phyloP scores from a whole-genome alignment of 2,797 vertebrate species.

The Psittacula echo region DNA sequence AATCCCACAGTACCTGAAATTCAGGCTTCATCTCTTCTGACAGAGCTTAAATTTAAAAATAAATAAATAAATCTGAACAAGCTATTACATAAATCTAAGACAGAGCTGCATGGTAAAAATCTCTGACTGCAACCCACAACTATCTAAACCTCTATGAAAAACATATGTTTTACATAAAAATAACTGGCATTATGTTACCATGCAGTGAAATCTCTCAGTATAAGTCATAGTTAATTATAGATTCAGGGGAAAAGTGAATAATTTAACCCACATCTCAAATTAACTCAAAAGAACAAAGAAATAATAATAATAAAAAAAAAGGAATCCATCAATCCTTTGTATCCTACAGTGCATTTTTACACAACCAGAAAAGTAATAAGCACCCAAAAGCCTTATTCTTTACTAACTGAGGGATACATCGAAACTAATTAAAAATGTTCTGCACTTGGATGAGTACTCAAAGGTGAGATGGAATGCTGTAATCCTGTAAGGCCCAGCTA shows the following conservation, averaged over 20 bases:
- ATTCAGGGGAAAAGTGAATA: conserved; percentile 27
- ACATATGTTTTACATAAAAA: conserved; percentile 62
- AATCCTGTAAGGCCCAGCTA: background rate
- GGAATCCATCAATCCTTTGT: background rate
- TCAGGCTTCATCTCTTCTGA: conserved; percentile 2
- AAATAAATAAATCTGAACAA: background rate
- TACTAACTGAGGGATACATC: background rate
- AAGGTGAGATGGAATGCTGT: background rate
- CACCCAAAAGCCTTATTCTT: background rate
- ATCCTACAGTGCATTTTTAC: background rate
- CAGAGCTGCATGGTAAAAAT: conserved; percentile 58
- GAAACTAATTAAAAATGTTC: background rate
- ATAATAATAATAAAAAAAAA: background rate
- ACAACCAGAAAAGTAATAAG: background rate
- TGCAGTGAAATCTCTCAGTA: conserved; percentile 62
- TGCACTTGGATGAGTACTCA: background rate
- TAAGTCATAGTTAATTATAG: conserved; percentile 64
- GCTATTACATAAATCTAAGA: conserved; percentile 71
- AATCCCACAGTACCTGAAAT: conserved; percentile 12
- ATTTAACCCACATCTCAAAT: conserved; percentile 54
- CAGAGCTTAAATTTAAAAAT: conserved; percentile 5
- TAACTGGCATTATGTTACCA: conserved; percentile 59
- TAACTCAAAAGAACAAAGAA: conserved; percentile 2
- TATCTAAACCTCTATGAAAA: conserved; percentile 59
- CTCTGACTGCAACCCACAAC: conserved; percentile 70